These are phyloP conservation scores for Oncorhynchus kisutch DNA, from an alignment of 2,113 vertebrate species.

Conservation along the genomic window DNA sequence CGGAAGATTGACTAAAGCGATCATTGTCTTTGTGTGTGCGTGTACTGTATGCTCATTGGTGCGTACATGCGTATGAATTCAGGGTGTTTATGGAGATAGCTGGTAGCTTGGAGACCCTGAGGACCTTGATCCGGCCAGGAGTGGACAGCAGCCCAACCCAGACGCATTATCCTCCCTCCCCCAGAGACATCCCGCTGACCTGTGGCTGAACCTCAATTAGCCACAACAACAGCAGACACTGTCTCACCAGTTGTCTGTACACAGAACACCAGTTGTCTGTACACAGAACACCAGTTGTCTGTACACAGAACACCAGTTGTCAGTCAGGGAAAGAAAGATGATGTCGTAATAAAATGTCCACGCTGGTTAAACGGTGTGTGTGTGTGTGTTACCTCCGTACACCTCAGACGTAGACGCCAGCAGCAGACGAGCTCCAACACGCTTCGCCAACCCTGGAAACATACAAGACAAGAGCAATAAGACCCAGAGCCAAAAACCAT, in stretches of 20 bases:
- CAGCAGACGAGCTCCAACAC: constrained; percentile 93
- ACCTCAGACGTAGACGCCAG: constrained; percentile 96
- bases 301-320: neutral
- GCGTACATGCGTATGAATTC: neutral
- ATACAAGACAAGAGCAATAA: constrained; percentile 21
- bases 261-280: neutral
- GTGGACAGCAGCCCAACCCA: too few relatives aligned
- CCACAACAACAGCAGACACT: too few relatives aligned
- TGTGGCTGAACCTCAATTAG: too few relatives aligned
- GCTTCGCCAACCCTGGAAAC: constrained; percentile 88
- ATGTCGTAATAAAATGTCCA: neutral
- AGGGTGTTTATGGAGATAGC: too few relatives aligned
- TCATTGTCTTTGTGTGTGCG: neutral
- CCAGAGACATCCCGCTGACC: too few relatives aligned
- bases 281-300: neutral
- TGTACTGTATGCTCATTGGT: neutral
- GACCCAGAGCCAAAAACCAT: neutral
- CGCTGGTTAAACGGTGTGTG: neutral
- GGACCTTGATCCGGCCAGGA: too few relatives aligned
- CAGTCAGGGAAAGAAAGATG: neutral
- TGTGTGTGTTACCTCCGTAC: constrained; percentile 88
- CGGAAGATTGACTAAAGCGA: neutral
- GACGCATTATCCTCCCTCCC: too few relatives aligned
- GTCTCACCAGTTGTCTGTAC: neutral
- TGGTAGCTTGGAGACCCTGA: too few relatives aligned